A percentile compares a stretch with the other conserved stretches of the same genome.
Evolutionary conservation across 2,797 vertebrate species (phyloP).

Genomic region (Megalops cyprinoides): DNA sequence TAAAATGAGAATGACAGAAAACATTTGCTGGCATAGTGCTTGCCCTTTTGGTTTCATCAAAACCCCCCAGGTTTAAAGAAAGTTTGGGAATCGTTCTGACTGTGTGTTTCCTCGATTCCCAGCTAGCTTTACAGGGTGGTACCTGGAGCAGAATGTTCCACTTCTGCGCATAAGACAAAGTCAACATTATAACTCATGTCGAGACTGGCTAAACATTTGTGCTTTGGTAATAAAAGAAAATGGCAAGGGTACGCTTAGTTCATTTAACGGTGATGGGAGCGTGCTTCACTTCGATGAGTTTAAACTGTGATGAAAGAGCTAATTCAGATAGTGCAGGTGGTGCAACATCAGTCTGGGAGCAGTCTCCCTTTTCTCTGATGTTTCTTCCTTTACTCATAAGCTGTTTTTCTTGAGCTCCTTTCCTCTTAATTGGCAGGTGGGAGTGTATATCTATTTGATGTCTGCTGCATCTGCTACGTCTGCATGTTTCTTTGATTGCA

Average conservation of each 20-base stretch:
- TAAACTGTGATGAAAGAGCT: conserved; percentile 68
- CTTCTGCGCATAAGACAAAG: conserved; percentile 33
- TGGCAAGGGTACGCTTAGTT: conserved; percentile 28
- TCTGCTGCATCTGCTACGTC: conserved; percentile 35
- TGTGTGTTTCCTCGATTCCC: conserved; percentile 36
- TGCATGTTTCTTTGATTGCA: conserved; percentile 41
- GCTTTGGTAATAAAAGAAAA: conserved; percentile 52
- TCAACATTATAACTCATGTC: conserved; percentile 52
- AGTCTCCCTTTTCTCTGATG: conserved; percentile 50
- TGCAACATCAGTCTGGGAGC: conserved; percentile 56
- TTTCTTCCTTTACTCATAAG: conserved; percentile 46
- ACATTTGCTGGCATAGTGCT: conserved; percentile 53
- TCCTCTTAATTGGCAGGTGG: conserved; percentile 62
- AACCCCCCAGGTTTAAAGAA: conserved; percentile 36
- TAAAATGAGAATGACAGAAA: conserved; percentile 47
- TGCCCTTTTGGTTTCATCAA: conserved; percentile 59
- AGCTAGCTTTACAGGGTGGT: not conserved
- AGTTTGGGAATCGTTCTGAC: conserved; percentile 21
- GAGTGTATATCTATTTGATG: conserved; percentile 57
- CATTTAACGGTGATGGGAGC: conserved; percentile 60
- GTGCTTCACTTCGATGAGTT: conserved; percentile 64
- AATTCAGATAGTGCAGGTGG: conserved; percentile 70
- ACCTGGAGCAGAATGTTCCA: too few species aligned
- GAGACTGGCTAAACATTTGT: conserved; percentile 56
- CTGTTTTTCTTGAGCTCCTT: conserved; percentile 23